Conservation (phyloP, 2,888 invertebrate species). For the Hirtodrosophila confusa region DNA sequence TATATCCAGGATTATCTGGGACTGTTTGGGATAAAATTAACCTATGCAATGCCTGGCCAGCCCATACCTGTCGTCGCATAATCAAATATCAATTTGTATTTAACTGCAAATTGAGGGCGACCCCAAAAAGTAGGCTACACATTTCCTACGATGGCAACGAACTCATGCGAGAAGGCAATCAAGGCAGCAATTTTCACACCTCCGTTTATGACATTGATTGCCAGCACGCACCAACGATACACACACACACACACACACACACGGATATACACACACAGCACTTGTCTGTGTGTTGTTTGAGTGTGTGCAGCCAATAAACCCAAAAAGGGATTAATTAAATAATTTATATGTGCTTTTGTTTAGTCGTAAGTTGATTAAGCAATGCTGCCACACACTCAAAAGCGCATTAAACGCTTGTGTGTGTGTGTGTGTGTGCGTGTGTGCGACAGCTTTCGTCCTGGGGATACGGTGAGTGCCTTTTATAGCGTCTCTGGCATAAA, state of each 20-base stretch:
- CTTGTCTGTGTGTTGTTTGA: conserved; percentile 6
- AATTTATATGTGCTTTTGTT: conserved; percentile 76
- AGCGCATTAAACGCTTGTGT: conserved; percentile 59
- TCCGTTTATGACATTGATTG: conserved; percentile 76
- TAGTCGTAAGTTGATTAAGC: conserved; percentile 73
- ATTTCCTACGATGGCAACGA: conserved; percentile 43
- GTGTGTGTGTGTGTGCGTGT: conserved; percentile 30
- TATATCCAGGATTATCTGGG: neutral
- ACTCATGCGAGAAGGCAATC: conserved; percentile 69
- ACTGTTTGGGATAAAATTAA: conserved; percentile 14
- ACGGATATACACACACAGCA: neutral
- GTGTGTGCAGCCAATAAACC: conserved; percentile 64
- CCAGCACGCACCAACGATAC: conserved; percentile 60
- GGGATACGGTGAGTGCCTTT: conserved; percentile 36
- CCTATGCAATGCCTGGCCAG: conserved; percentile 17
- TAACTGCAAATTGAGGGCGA: conserved; percentile 53
- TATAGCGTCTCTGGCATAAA: conserved; percentile 49
- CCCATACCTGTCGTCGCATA: conserved; percentile 22
- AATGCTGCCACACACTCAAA: conserved; percentile 49
- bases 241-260: conserved; percentile 10
- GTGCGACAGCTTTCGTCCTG: conserved; percentile 37
- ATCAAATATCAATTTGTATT: conserved; percentile 59
- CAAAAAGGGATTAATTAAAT: conserved; percentile 75
- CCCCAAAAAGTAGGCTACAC: conserved; percentile 53
- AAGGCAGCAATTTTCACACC: conserved; percentile 67